Conservation (phyloP, 2,888 invertebrate species). For the Thera britannica region DNA sequence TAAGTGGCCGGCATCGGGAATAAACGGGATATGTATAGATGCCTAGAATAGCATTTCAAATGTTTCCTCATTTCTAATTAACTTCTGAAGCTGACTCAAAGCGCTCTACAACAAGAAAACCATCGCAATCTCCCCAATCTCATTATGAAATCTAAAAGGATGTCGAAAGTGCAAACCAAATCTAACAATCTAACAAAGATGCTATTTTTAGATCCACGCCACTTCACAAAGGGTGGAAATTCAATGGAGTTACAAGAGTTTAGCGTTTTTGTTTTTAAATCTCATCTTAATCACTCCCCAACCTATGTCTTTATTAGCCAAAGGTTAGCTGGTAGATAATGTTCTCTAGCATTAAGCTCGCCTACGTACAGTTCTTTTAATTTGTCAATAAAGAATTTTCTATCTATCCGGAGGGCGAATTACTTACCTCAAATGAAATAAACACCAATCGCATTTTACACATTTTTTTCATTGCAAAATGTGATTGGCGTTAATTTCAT, state of each 20-base stretch:
- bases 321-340: too few relatives aligned
- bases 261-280: background rate
- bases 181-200: background rate
- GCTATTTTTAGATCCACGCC: background rate
- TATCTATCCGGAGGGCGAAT: too few relatives aligned
- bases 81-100: background rate
- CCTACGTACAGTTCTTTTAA: too few relatives aligned
- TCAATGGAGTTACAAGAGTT: background rate
- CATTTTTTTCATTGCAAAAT: too few relatives aligned
- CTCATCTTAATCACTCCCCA: too few relatives aligned
- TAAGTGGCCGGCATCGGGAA: constrained; percentile 3
- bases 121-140: background rate
- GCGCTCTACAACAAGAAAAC: background rate
- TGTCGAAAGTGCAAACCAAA: background rate
- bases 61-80: background rate
- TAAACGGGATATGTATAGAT: too few relatives aligned
- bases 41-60: background rate
- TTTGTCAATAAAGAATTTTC: too few relatives aligned
- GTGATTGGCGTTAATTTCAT: too few relatives aligned
- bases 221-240: background rate
- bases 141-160: background rate
- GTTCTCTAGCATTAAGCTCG: too few relatives aligned
- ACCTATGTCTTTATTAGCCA: too few relatives aligned
- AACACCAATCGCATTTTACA: too few relatives aligned
- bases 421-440: too few relatives aligned